These are phyloP conservation scores for Pseudococcus longispinus DNA, from an alignment of 2,888 invertebrate species.

Conservation along the genomic window DNA sequence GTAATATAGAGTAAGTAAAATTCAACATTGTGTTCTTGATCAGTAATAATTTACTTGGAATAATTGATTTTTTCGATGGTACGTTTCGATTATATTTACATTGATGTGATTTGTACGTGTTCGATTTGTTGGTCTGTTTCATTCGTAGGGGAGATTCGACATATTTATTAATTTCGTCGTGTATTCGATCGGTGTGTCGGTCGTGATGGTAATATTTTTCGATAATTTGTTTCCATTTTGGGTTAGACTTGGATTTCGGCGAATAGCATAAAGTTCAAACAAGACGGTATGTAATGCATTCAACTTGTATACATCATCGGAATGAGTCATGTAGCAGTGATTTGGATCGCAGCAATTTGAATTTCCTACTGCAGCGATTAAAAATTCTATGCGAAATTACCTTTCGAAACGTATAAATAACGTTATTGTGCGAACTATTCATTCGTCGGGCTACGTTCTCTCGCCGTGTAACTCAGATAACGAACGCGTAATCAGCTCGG, in stretches of 20 bases:
- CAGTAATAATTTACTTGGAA: neutral
- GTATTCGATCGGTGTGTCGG: neutral
- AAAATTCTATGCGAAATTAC: neutral
- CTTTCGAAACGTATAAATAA: neutral
- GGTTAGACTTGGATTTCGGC: neutral
- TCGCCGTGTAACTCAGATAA: neutral
- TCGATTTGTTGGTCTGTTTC: constrained; percentile 25
- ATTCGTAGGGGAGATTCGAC: neutral
- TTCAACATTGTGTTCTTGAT: neutral
- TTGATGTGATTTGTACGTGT: neutral
- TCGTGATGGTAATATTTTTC: neutral
- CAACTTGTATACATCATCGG: constrained; percentile 38
- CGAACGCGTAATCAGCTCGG: neutral
- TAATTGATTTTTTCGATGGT: neutral
- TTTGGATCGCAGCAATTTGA: neutral
- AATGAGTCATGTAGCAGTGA: constrained; percentile 22
- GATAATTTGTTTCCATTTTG: neutral
- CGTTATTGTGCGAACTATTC: neutral
- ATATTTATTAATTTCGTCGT: neutral
- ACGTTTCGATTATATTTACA: neutral
- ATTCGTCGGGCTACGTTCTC: neutral
- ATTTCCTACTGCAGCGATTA: neutral
- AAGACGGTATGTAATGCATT: constrained; percentile 15
- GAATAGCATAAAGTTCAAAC: neutral
- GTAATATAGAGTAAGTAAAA: constrained; percentile 38